Conservation (phyloP, 2,888 invertebrate genomes). For the Gasteruption jaculator region DNA sequence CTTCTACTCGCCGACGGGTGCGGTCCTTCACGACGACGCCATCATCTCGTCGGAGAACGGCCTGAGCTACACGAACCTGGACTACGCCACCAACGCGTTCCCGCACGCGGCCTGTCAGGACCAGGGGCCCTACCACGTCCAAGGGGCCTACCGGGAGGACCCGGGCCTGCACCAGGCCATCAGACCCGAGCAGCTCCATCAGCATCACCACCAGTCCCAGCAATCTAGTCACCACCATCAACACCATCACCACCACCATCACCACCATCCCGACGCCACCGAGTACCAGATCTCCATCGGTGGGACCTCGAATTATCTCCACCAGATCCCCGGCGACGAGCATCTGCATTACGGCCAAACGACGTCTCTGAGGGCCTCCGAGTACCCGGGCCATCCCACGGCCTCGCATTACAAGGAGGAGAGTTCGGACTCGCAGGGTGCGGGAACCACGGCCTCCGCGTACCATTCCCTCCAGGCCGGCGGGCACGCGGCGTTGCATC, state of each 20-base stretch:
- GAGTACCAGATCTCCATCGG: slow-evolving; percentile 54
- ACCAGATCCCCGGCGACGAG: slow-evolving; percentile 33
- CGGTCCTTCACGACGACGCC: slow-evolving; percentile 53
- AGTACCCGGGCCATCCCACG: slow-evolving; percentile 58
- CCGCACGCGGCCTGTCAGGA: slow-evolving; percentile 34
- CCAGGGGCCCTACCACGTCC: slow-evolving; percentile 56
- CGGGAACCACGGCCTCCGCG: slow-evolving; percentile 14
- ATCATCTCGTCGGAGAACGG: slow-evolving; percentile 84
- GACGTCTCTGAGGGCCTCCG: slow-evolving; percentile 47
- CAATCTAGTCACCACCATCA: slow-evolving; percentile 48
- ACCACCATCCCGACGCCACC: slow-evolving; percentile 55
- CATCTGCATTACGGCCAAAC: slow-evolving; percentile 44
- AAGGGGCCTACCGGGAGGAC: slow-evolving; percentile 47
- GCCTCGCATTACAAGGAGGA: slow-evolving; percentile 60
- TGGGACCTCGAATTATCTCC: slow-evolving; percentile 39
- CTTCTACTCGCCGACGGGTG: slow-evolving; percentile 43
- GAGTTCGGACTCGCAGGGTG: slow-evolving; percentile 48
- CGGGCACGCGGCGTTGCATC: slow-evolving; percentile 44
- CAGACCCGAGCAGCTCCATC: slow-evolving; percentile 37
- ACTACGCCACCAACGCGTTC: slow-evolving; percentile 57
- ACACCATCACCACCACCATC: slow-evolving; percentile 56
- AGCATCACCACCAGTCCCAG: slow-evolving; percentile 38
- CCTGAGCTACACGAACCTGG: slow-evolving; percentile 84
- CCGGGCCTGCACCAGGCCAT: slow-evolving; percentile 51
- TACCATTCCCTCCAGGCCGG: slow-evolving; percentile 47